phyloP scores from a whole-genome alignment of 2,888 invertebrate species.

The Ptycholaimellus sp. region DNA sequence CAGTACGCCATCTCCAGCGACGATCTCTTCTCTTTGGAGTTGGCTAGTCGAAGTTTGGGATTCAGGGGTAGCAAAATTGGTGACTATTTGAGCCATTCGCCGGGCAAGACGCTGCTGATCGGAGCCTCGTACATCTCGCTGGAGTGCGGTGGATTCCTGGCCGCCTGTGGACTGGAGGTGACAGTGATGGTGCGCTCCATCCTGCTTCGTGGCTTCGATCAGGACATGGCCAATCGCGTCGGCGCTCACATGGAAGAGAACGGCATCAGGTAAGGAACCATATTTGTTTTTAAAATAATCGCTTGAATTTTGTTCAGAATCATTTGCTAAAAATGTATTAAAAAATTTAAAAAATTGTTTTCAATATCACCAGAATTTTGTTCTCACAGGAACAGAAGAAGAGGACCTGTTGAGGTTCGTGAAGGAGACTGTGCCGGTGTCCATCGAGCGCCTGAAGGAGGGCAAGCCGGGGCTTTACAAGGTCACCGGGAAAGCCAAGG shows the following conservation, averaged over 20 bases:
- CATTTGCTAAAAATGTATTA: too few species aligned
- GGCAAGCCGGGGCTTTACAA: conserved; percentile 24
- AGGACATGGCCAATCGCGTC: conserved; percentile 36
- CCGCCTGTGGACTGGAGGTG: conserved; percentile 30
- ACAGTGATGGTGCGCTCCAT: conserved; percentile 35
- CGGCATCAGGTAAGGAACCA: conserved; percentile 30
- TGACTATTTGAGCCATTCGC: conserved; percentile 14
- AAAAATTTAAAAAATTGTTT: too few species aligned
- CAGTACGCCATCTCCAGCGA: conserved; percentile 28
- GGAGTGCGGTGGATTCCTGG: conserved; percentile 38
- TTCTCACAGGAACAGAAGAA: too few species aligned
- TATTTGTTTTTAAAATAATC: background rate
- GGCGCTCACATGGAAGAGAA: conserved; percentile 32
- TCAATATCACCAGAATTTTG: too few species aligned
- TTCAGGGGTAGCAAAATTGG: background rate
- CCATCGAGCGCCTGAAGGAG: conserved; percentile 38
- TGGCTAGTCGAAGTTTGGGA: background rate
- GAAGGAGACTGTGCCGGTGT: background rate
- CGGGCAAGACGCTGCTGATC: conserved; percentile 36
- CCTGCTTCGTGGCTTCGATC: conserved; percentile 38
- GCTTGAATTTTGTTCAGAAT: too few species aligned
- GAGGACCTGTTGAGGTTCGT: conserved; percentile 1
- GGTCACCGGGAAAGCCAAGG: conserved; percentile 24
- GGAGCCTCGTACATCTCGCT: conserved; percentile 39
- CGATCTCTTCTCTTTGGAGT: conserved; percentile 34